Percentiles rank a stretch among this genome's conserved stretches.
Conservation (phyloP, 2,888 invertebrate genomes). For the Nysson spinosus region DNA sequence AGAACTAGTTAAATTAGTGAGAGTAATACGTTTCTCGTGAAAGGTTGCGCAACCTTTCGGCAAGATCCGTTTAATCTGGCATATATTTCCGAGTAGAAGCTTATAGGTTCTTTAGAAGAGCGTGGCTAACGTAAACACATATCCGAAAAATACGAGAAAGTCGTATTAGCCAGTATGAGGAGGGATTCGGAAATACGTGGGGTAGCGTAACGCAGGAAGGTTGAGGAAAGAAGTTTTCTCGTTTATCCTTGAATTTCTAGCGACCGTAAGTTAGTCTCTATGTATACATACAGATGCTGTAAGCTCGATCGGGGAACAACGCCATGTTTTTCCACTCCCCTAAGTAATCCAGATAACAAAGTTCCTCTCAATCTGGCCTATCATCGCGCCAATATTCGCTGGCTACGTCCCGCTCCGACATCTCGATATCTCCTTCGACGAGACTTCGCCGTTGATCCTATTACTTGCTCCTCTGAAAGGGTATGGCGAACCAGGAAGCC, state of each 20-base stretch:
- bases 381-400: slow-evolving; percentile 59
- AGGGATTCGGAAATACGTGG: slow-evolving; percentile 17
- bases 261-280: slow-evolving; percentile 10
- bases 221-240: slow-evolving; percentile 8
- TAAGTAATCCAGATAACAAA: slow-evolving; percentile 62
- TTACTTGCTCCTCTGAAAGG: slow-evolving; percentile 48
- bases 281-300: slow-evolving; percentile 16
- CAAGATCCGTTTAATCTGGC: not conserved
- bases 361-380: slow-evolving; percentile 62
- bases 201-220: slow-evolving; percentile 11
- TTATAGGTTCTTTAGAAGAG: not conserved
- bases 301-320: slow-evolving; percentile 49
- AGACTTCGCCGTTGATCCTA: slow-evolving; percentile 48
- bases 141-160: slow-evolving; percentile 10
- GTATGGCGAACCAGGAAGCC: slow-evolving; percentile 35
- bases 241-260: slow-evolving; percentile 29
- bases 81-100: not conserved
- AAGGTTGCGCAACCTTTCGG: not conserved
- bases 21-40: no score
- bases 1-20: no score
- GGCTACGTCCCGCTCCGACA: slow-evolving; percentile 37
- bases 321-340: slow-evolving; percentile 55
- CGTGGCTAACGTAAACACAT: slow-evolving; percentile 6
- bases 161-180: slow-evolving; percentile 11
- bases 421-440: slow-evolving; percentile 54